A percentile compares a stretch with the other conserved stretches of the same genome.
phyloP scores from a whole-genome alignment of 2,888 invertebrate species.

The Nomada fucata region DNA sequence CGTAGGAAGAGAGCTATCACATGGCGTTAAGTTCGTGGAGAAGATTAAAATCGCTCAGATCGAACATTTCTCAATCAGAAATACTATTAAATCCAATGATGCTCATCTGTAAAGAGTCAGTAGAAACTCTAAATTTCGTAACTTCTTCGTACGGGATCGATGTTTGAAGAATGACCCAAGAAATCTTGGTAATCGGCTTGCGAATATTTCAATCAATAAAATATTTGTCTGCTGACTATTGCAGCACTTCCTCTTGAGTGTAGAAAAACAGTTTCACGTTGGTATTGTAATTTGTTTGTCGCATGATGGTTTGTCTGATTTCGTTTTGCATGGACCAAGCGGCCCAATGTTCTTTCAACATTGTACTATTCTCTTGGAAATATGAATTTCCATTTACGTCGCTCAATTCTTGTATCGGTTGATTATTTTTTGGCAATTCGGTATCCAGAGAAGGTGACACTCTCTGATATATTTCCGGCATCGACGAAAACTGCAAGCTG shows the following conservation, averaged over 20 bases:
- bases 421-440: conserved; percentile 82
- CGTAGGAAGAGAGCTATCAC: conserved; percentile 62
- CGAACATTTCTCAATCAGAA: conserved; percentile 47
- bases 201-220: not conserved
- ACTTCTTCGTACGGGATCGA: conserved; percentile 33
- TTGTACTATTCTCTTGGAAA: not conserved
- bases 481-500: conserved; percentile 82
- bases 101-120: conserved; percentile 18
- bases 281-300: not conserved
- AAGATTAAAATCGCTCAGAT: conserved; percentile 54
- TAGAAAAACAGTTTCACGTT: not conserved
- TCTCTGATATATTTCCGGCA: conserved; percentile 76
- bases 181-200: not conserved
- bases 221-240: not conserved
- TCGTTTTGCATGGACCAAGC: not conserved
- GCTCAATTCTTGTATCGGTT: not conserved
- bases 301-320: too few relatives aligned
- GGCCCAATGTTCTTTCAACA: not conserved
- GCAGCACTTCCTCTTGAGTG: not conserved
- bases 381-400: not conserved
- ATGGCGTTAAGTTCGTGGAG: conserved; percentile 64
- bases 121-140: conserved; percentile 13
- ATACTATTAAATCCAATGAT: conserved; percentile 23
- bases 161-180: conserved; percentile 10
- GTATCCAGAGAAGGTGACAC: conserved; percentile 81